These are phyloP conservation scores for Microcebus tavaratra DNA, from an alignment of 2,113 vertebrate species.

Conservation along the genomic window DNA sequence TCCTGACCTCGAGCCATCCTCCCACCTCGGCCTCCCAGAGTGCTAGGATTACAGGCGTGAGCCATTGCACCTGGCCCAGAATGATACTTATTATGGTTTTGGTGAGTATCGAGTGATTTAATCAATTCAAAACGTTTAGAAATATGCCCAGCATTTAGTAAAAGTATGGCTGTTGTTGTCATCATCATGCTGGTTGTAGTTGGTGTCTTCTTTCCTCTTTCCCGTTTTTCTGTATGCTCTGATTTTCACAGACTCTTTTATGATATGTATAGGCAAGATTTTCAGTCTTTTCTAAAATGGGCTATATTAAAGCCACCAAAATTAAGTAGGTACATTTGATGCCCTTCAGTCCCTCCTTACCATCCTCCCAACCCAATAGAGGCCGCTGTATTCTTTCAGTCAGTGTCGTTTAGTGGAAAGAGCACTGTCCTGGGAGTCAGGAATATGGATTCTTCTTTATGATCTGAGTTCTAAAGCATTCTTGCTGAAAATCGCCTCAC, in stretches of 20 bases:
- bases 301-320: not conserved
- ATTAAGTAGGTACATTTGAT: not conserved
- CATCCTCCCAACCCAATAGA: not conserved
- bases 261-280: not conserved
- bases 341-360: not conserved
- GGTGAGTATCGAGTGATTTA: not conserved
- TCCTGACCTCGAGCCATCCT: too few relatives aligned
- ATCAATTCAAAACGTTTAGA: conserved; percentile 31
- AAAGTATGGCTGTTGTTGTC: not conserved
- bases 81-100: not conserved
- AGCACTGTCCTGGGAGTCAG: not conserved
- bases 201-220: not conserved
- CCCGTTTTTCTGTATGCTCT: not conserved
- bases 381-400: not conserved
- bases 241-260: not conserved
- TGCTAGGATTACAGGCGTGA: too few relatives aligned
- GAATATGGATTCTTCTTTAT: not conserved
- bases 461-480: not conserved
- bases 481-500: not conserved
- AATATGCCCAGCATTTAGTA: not conserved
- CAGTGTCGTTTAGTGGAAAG: not conserved
- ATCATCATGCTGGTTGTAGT: not conserved
- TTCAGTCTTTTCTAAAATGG: conserved; percentile 31
- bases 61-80: too few relatives aligned
- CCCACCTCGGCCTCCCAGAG: too few relatives aligned